Evolutionary conservation across 1,140 invertebrate genomes (phyloP).

Genomic region (Cylas formicarius): DNA sequence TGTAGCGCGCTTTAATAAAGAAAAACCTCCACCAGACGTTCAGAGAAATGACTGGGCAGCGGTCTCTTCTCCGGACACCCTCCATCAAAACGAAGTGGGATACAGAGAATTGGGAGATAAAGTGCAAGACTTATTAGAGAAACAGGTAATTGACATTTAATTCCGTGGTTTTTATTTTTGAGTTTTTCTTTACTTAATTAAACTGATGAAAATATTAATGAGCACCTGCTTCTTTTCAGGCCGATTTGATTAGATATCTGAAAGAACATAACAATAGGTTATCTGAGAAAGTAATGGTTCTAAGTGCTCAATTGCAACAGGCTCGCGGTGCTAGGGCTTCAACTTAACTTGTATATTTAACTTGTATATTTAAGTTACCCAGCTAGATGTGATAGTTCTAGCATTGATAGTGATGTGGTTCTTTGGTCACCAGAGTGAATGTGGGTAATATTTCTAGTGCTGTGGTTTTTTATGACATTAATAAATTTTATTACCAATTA

Average conservation of each 20-base stretch:
- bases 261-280: conserved; percentile 46
- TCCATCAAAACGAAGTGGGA: conserved; percentile 49
- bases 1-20: conserved; percentile 52
- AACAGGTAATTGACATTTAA: conserved; percentile 45
- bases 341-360: too few species aligned
- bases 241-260: conserved; percentile 46
- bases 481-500: too few species aligned
- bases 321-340: too few species aligned
- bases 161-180: not conserved
- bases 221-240: conserved; percentile 31
- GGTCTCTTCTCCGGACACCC: conserved; percentile 44
- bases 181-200: conserved; percentile 1
- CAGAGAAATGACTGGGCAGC: conserved; percentile 51
- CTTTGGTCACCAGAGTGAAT: too few species aligned
- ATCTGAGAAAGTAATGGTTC: conserved; percentile 44
- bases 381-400: too few species aligned
- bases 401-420: too few species aligned
- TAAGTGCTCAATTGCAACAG: conserved; percentile 38
- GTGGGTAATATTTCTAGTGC: too few species aligned
- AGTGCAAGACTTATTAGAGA: conserved; percentile 55
- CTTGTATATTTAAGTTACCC: too few species aligned
- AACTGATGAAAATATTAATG: conserved; percentile 7
- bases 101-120: conserved; percentile 49
- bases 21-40: conserved; percentile 50
- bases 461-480: too few species aligned